A percentile compares a stretch with the other conserved stretches of the same genome.
phyloP scores from a whole-genome alignment of 2,797 vertebrate species.

The Centroberyx gerrardi region DNA sequence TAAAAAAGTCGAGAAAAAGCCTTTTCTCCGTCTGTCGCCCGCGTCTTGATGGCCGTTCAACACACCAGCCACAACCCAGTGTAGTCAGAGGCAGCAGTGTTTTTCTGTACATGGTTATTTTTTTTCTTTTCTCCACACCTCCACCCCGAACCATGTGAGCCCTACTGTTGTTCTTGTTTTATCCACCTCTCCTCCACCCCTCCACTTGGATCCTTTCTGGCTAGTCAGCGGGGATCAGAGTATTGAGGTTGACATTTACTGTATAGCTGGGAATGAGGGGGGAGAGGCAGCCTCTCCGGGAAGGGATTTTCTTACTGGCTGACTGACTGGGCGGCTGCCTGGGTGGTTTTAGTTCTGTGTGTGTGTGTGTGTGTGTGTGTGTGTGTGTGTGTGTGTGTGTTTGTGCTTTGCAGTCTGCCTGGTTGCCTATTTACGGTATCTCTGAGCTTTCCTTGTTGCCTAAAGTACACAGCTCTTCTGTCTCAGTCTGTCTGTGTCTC shows the following conservation, averaged over 20 bases:
- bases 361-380: conserved; percentile 11
- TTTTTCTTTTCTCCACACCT: conserved; percentile 2
- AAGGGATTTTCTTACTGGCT: conserved; percentile 29
- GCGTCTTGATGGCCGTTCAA: not conserved
- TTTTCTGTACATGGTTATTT: not conserved
- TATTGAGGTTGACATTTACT: conserved; percentile 61
- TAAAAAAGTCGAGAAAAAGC: not conserved
- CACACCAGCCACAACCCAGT: too few species aligned
- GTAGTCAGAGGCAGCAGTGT: not conserved
- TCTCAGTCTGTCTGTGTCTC: conserved; percentile 3
- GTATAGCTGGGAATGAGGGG: conserved; percentile 40
- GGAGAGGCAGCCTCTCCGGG: conserved; percentile 19
- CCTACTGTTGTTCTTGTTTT: conserved; percentile 9
- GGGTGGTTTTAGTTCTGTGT: conserved; percentile 16
- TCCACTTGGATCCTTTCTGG: conserved; percentile 14
- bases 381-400: conserved; percentile 5
- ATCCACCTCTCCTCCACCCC: conserved; percentile 12
- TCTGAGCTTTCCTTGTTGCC: conserved; percentile 4
- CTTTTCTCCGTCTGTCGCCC: too few species aligned
- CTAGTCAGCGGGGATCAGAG: conserved; percentile 42
- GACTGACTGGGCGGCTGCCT: conserved; percentile 20
- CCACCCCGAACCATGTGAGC: not conserved
- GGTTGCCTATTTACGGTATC: not conserved
- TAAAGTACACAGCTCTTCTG: conserved; percentile 1
- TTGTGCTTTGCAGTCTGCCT: conserved; percentile 8